phyloP scores from a whole-genome alignment of 1,140 invertebrate species.

The Caenorhabditis brenneri region DNA sequence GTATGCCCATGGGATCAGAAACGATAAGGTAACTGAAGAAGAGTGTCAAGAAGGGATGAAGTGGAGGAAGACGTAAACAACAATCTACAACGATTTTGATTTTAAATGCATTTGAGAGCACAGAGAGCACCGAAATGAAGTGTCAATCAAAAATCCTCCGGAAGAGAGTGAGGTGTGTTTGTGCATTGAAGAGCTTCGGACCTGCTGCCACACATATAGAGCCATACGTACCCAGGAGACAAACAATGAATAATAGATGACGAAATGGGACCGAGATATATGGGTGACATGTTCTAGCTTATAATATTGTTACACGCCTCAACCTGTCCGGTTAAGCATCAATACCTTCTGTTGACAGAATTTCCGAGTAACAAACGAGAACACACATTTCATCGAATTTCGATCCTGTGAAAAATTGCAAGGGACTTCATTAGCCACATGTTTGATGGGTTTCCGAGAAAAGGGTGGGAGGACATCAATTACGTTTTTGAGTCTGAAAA shows the following conservation, averaged over 20 bases:
- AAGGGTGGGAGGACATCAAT: no score
- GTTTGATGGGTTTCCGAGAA: no score
- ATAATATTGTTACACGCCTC: constrained; percentile 28
- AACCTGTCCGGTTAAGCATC: constrained; percentile 28
- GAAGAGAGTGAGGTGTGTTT: constrained; percentile 25
- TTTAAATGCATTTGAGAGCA: constrained; percentile 30
- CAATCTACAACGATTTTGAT: constrained; percentile 30
- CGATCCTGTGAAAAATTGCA: background rate
- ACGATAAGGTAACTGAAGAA: background rate
- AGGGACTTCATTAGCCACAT: no score
- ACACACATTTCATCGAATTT: background rate
- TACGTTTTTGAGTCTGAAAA: no score
- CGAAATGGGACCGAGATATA: constrained; percentile 32
- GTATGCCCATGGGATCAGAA: constrained; percentile 2
- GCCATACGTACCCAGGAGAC: constrained; percentile 30
- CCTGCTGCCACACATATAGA: constrained; percentile 24
- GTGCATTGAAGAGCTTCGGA: constrained; percentile 37
- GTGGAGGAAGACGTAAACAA: background rate
- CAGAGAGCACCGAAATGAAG: constrained; percentile 39
- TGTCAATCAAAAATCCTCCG: constrained; percentile 40
- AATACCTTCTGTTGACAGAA: constrained; percentile 2
- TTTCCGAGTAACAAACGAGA: background rate
- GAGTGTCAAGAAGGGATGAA: background rate
- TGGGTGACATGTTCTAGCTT: constrained; percentile 41
- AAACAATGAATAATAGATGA: constrained; percentile 44